Evolutionary conservation across 2,113 vertebrate species (phyloP).

Genomic region (Platysternon megacephalum): DNA sequence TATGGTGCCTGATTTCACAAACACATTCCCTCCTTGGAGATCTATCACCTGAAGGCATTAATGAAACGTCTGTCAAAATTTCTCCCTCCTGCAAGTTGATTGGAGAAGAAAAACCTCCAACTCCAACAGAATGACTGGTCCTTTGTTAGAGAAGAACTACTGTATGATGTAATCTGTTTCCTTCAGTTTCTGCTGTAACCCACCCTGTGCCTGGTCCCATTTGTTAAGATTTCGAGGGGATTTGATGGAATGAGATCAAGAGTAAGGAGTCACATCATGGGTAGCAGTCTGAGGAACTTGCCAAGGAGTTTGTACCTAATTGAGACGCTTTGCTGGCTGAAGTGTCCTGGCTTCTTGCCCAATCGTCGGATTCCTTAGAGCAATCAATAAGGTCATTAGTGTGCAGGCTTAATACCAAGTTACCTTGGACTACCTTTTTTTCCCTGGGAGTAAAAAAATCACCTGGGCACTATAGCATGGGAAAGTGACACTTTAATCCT

Average conservation of each 20-base stretch:
- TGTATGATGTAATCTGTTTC: background rate
- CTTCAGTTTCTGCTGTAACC: background rate
- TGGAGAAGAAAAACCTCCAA: background rate
- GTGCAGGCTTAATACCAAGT: conserved; percentile 71
- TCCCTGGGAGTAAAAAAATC: conserved; percentile 63
- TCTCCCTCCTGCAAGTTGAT: background rate
- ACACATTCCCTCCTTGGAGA: background rate
- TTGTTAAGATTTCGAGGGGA: background rate
- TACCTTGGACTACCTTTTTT: conserved; percentile 58
- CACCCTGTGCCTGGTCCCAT: background rate
- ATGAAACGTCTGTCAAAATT: background rate
- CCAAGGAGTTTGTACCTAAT: conserved; percentile 74
- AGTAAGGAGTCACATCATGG: conserved; percentile 4
- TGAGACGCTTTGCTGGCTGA: conserved; percentile 72
- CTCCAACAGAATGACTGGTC: background rate
- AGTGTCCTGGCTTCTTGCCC: conserved; percentile 72
- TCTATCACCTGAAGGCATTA: background rate
- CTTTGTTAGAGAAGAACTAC: background rate
- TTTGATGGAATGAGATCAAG: conserved; percentile 44
- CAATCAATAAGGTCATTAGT: conserved; percentile 79
- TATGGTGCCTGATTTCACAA: background rate
- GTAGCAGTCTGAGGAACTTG: conserved; percentile 53
- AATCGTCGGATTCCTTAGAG: conserved; percentile 69
- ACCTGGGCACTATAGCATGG: conserved; percentile 57
- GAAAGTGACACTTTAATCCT: conserved; percentile 76